Base-by-base conservation (phyloP, 2,888 invertebrate species). In the Tineola bisselliella region DNA sequence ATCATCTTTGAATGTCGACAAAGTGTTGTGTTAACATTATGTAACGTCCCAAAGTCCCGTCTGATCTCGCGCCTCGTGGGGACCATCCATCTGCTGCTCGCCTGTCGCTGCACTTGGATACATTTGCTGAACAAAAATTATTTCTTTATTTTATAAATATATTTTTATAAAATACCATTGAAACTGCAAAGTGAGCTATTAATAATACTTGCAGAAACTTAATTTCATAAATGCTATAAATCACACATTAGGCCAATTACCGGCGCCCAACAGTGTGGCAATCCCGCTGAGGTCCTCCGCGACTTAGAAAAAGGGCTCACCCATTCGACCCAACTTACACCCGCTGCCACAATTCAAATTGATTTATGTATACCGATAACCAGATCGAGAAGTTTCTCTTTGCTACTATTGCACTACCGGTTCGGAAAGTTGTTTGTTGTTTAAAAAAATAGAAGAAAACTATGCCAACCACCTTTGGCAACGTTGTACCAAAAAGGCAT, bases 291-390 rank as follows among this genome's bases (percentile, higher is more conserved):
- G 58, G 58, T 25, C 56, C 56, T 56, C 44, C 48, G 25, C 44
- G 60, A 15, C 44, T 77, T 71, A 73, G 77, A 80, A 81, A 82
- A 82, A 81, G 78, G 81, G 76, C 79, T 74, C 74, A 71, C 43
- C 17, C 72, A 67, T 72, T 67, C 74, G 74, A 75, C 78, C 79
- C 77, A 73, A 78, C 74, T 77, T 77, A 60, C 73, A 63, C 68
- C 70, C 68, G 70, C 65, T 63, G 69, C 77, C 76, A 78, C 77
- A 77, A 75, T 71, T 81, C 82, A 81, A 83, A 82, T 82, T 84
- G 86, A 86, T 86, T 84, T 86, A 86, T 81, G 73, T 70, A 71
- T 63, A 65, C 65, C 75, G 79, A 80, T 84, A 82, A 80, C 76
- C 78, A 81, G 75, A 82, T 81, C 75, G 72, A 70, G 73, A 78